These are phyloP conservation scores for Syngnathus scovelli DNA, from an alignment of 2,113 vertebrate species.

Conservation along the genomic window DNA sequence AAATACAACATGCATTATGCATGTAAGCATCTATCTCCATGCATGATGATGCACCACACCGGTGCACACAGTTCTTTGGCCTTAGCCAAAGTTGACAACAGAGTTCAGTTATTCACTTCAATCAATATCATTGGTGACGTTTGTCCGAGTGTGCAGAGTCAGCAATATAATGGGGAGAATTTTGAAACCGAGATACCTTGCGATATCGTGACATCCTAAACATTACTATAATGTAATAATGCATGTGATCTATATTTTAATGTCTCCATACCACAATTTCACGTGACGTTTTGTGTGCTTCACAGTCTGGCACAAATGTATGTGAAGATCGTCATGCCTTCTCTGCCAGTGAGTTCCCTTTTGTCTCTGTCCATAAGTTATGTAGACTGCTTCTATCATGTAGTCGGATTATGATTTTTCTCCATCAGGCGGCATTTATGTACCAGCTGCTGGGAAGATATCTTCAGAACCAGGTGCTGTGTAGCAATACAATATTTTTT, in stretches of 20 bases:
- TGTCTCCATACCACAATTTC: not conserved
- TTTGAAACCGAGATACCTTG: too few species aligned
- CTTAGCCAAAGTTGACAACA: not conserved
- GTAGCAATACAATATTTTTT: not conserved
- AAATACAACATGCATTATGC: too few species aligned
- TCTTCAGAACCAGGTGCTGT: conserved; percentile 83
- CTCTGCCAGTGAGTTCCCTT: conserved; percentile 83
- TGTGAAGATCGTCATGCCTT: conserved; percentile 87
- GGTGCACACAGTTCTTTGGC: not conserved
- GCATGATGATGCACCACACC: too few species aligned
- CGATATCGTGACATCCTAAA: too few species aligned
- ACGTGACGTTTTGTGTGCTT: not conserved
- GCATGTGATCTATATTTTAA: not conserved
- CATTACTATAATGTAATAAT: not conserved
- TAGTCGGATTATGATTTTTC: not conserved
- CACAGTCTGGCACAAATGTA: conserved; percentile 86
- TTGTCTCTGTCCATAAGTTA: not conserved
- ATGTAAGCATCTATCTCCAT: too few species aligned
- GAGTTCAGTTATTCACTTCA: too few species aligned
- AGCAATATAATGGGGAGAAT: too few species aligned
- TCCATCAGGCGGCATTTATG: conserved; percentile 79
- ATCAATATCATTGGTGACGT: too few species aligned
- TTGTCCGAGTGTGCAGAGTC: too few species aligned
- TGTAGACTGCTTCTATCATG: not conserved
- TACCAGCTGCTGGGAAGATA: conserved; percentile 83